Evolutionary conservation across 2,113 vertebrate genomes (phyloP).

Genomic region (Nannospalax galili): DNA sequence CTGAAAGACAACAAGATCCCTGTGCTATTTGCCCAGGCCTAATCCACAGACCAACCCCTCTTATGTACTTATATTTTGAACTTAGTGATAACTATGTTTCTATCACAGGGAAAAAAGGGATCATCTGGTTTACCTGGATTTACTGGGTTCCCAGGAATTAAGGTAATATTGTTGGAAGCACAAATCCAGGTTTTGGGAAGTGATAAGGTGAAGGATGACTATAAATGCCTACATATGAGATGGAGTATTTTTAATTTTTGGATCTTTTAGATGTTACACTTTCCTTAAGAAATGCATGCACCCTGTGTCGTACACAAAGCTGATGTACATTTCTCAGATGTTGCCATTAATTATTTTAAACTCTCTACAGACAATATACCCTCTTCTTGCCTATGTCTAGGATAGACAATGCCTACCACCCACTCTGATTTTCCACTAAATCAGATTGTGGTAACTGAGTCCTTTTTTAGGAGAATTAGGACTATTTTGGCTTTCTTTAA

Average conservation of each 20-base stretch:
- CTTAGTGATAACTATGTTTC: constrained; percentile 51
- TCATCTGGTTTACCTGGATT: constrained; percentile 86
- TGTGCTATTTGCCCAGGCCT: not conserved
- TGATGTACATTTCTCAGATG: not conserved
- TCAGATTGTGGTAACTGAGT: not conserved
- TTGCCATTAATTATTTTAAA: constrained; percentile 32
- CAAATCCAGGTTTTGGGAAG: not conserved
- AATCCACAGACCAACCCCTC: not conserved
- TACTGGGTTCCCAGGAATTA: constrained; percentile 87
- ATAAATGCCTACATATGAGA: constrained; percentile 19
- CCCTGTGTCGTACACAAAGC: not conserved
- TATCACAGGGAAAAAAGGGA: constrained; percentile 86
- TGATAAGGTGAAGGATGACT: not conserved
- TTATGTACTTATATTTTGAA: not conserved
- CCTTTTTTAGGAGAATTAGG: not conserved
- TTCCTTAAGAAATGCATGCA: constrained; percentile 18
- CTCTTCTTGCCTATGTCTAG: not conserved
- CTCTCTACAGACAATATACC: not conserved
- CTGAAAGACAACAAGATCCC: not conserved
- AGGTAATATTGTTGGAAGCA: constrained; percentile 86
- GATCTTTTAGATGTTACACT: constrained; percentile 5
- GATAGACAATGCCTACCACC: not conserved
- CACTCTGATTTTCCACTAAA: not conserved
- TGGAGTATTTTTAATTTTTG: constrained; percentile 23
- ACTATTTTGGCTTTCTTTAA: constrained; percentile 50